Percentiles rank a stretch among this genome's conserved stretches.
phyloP scores from a whole-genome alignment of 2,888 invertebrate species.

The Ormyrus pomaceus region DNA sequence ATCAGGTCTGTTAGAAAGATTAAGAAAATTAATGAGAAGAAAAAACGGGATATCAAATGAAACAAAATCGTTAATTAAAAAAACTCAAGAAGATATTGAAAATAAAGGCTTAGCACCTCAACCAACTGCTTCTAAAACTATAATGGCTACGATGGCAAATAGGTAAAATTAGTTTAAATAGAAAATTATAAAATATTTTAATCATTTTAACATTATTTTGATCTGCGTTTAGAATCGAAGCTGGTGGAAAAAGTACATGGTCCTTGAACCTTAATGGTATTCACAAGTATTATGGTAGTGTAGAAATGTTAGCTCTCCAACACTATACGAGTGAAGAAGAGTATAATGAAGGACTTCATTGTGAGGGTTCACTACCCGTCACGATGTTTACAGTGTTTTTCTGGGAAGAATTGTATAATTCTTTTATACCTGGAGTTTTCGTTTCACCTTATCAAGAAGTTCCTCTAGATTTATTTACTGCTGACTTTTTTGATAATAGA shows the following conservation, averaged over 20 bases:
- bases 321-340: constrained; percentile 62
- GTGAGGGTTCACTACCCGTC: constrained; percentile 82
- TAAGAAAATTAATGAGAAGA: constrained; percentile 62
- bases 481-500: constrained; percentile 83
- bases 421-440: constrained; percentile 81
- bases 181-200: constrained; percentile 6
- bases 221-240: constrained; percentile 32
- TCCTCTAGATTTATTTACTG: constrained; percentile 85
- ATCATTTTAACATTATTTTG: constrained; percentile 6
- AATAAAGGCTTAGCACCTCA: constrained; percentile 24
- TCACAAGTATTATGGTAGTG: constrained; percentile 61
- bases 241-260: constrained; percentile 67
- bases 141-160: constrained; percentile 50
- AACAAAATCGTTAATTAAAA: constrained; percentile 57
- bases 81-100: constrained; percentile 32
- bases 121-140: constrained; percentile 28
- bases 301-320: constrained; percentile 67
- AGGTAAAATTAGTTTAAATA: constrained; percentile 43
- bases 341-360: constrained; percentile 77
- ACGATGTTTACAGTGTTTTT: constrained; percentile 83
- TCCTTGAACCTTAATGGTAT: constrained; percentile 55
- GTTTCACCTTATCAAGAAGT: constrained; percentile 81
- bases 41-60: constrained; percentile 60
- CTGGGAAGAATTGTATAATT: constrained; percentile 86
- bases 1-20: constrained; percentile 64